Percentiles rank a stretch among this genome's conserved stretches.
These are phyloP conservation scores for Frieseomelitta varia DNA, from an alignment of 1,140 invertebrate species.

Conservation along the genomic window DNA sequence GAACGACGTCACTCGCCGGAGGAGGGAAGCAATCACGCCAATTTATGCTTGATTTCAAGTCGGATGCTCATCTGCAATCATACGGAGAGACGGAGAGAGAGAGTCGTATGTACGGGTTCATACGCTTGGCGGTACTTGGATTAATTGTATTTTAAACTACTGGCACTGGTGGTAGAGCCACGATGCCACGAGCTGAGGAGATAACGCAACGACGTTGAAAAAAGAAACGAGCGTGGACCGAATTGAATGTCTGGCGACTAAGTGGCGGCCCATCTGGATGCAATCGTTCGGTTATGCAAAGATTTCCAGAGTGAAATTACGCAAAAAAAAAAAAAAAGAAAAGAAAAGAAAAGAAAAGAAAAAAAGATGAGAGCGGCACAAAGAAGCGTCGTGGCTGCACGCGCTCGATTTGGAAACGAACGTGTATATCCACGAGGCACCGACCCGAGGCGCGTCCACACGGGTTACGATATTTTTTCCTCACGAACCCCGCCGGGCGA, in stretches of 20 bases:
- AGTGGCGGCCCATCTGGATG: slow-evolving; percentile 53
- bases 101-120: neutral
- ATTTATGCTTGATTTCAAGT: neutral
- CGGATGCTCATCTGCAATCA: neutral
- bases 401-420: slow-evolving; percentile 47
- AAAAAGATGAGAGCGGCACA: neutral
- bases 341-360: no score
- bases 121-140: neutral
- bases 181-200: neutral
- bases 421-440: slow-evolving; percentile 6
- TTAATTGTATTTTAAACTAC: neutral
- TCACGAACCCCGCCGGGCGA: slow-evolving; percentile 33
- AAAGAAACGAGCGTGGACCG: slow-evolving; percentile 22
- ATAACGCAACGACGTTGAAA: slow-evolving; percentile 13
- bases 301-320: slow-evolving; percentile 56
- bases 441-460: neutral
- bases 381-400: slow-evolving; percentile 11
- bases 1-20: neutral
- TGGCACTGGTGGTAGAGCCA: neutral
- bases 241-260: slow-evolving; percentile 48
- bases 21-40: neutral
- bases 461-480: slow-evolving; percentile 32
- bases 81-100: neutral
- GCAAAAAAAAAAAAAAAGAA: slow-evolving; percentile 43
- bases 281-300: slow-evolving; percentile 61